phyloP scores from a whole-genome alignment of 30 jellyfish, hydroid and myxozoan species.

The Clytia hemisphaerica region DNA sequence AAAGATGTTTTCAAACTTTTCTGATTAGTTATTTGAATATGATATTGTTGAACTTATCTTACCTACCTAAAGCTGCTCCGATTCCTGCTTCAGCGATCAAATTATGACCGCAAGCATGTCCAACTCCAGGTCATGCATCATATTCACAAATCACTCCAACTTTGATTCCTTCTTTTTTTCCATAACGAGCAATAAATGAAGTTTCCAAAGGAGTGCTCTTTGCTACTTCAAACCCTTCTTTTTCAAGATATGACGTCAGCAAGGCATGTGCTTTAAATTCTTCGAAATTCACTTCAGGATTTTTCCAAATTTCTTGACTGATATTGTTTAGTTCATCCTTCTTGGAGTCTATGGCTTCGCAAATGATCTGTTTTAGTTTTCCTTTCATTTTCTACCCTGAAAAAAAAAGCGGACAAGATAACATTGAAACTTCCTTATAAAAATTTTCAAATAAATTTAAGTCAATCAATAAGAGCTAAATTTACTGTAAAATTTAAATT shows the following conservation, averaged over 20 bases:
- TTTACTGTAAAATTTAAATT: too few relatives aligned
- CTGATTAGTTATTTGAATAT: too few relatives aligned
- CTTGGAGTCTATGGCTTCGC: conserved; percentile 41
- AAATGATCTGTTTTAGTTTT: too few relatives aligned
- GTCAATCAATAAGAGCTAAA: too few relatives aligned
- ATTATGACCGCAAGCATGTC: conserved; percentile 84
- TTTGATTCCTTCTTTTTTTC: conserved; percentile 43
- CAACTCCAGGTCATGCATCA: conserved; percentile 79
- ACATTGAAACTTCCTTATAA: too few relatives aligned
- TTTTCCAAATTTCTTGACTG: conserved; percentile 45
- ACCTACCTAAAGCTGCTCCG: conserved; percentile 54
- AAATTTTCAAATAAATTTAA: too few relatives aligned
- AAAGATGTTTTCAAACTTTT: too few relatives aligned
- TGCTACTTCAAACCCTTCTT: conserved; percentile 49
- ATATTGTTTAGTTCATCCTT: conserved; percentile 34
- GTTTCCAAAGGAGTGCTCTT: conserved; percentile 53
- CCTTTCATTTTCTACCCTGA: too few relatives aligned
- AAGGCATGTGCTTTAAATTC: conserved; percentile 55
- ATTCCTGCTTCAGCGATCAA: conserved; percentile 76
- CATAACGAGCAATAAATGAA: conserved; percentile 56
- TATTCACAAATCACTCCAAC: conserved; percentile 69
- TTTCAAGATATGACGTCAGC: conserved; percentile 39
- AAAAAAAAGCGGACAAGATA: too few relatives aligned
- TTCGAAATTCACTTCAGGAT: conserved; percentile 52
- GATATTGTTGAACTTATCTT: neutral